Percentiles rank a stretch among this genome's conserved stretches.
Evolutionary conservation across 2,888 invertebrate genomes (phyloP).

Genomic region (Helicoverpa assulta): DNA sequence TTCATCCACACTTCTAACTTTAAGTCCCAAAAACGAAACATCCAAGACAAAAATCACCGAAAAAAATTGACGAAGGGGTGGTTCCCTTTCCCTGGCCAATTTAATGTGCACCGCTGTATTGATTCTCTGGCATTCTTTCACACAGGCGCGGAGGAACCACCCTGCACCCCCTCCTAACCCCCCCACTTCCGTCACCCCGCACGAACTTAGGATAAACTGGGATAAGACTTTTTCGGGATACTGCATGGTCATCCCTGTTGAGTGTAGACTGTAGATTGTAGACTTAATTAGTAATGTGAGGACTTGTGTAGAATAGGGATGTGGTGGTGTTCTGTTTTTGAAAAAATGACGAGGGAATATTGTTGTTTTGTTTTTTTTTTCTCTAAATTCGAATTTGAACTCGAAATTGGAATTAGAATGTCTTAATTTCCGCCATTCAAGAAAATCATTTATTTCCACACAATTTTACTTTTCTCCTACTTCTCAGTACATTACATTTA

Average conservation of each 20-base stretch:
- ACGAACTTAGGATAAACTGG: slow-evolving; percentile 79
- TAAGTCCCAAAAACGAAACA: slow-evolving; percentile 34
- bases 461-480: background rate
- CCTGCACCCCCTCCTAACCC: slow-evolving; percentile 61
- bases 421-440: background rate
- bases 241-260: slow-evolving; percentile 38
- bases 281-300: slow-evolving; percentile 20
- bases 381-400: background rate
- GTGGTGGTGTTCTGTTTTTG: background rate
- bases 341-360: background rate
- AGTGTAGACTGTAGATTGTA: slow-evolving; percentile 1
- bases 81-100: slow-evolving; percentile 80
- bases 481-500: background rate
- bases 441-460: background rate
- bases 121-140: slow-evolving; percentile 89
- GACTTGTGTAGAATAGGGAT: background rate
- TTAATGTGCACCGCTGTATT: slow-evolving; percentile 89
- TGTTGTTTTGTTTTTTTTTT: background rate
- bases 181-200: slow-evolving; percentile 63
- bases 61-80: slow-evolving; percentile 75
- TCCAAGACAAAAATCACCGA: slow-evolving; percentile 66
- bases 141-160: slow-evolving; percentile 83
- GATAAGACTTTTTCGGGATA: slow-evolving; percentile 83
- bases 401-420: background rate
- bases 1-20: slow-evolving; percentile 25